Conservation (phyloP, 30 jellyfish, hydroid and myxozoan species). For the Aurelia aurita region DNA sequence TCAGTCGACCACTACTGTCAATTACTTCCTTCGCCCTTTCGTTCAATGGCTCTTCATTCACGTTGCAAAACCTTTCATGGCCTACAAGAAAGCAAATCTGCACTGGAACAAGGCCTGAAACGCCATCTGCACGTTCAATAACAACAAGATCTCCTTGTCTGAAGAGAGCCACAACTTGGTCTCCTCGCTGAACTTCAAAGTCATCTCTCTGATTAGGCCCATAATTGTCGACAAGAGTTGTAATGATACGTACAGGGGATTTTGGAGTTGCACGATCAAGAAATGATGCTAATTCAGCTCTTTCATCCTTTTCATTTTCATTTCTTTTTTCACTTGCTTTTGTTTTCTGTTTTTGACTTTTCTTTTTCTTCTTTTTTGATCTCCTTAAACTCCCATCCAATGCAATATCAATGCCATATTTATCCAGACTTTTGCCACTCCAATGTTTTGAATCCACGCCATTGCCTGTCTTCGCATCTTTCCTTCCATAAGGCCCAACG, state of each 20-base stretch:
- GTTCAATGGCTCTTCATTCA: background rate
- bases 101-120: slow-evolving; percentile 58
- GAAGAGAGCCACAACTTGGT: slow-evolving; percentile 44
- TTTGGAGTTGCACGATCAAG: slow-evolving; percentile 56
- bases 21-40: background rate
- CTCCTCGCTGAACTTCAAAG: slow-evolving; percentile 49
- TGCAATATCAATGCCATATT: slow-evolving; percentile 25
- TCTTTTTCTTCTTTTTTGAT: slow-evolving; percentile 55
- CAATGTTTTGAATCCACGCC: background rate
- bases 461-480: background rate
- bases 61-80: background rate
- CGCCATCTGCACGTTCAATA: slow-evolving; percentile 44
- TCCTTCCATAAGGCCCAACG: slow-evolving; percentile 31
- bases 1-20: background rate
- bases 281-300: slow-evolving; percentile 36
- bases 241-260: slow-evolving; percentile 37
- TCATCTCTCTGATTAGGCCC: slow-evolving; percentile 18
- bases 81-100: slow-evolving; percentile 37
- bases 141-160: slow-evolving; percentile 36
- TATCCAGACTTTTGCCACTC: background rate
- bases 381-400: slow-evolving; percentile 42
- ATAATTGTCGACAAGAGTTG: slow-evolving; percentile 34
- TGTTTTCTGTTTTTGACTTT: slow-evolving; percentile 13
- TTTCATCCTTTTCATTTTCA: slow-evolving; percentile 25
- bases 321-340: background rate